phyloP scores from a whole-genome alignment of 2,888 invertebrate genomes.

The Apotomis betuletana region DNA sequence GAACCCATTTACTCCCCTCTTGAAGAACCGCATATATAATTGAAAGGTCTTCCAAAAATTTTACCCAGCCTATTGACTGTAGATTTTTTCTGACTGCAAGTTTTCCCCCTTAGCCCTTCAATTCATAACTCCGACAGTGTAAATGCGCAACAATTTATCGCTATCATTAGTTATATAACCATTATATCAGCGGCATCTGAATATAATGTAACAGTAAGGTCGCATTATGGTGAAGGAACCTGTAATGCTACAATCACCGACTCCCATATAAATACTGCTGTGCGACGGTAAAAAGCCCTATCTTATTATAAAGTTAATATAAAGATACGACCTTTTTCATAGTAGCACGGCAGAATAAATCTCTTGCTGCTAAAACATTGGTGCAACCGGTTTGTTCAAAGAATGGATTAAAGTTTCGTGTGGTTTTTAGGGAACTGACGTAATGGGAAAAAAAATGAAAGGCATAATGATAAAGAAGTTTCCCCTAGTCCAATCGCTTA shows the following conservation, averaged over 20 bases:
- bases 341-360: constrained; percentile 51
- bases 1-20: no score
- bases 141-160: constrained; percentile 15
- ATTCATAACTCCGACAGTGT: constrained; percentile 2
- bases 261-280: constrained; percentile 16
- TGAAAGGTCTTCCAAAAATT: no score
- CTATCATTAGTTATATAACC: constrained; percentile 32
- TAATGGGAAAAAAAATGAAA: no score
- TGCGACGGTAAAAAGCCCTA: no score
- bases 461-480: no score
- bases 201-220: constrained; percentile 56
- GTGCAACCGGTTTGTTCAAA: constrained; percentile 29
- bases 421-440: no score
- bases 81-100: no score
- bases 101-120: not conserved
- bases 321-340: no score
- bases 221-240: constrained; percentile 58
- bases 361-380: constrained; percentile 56
- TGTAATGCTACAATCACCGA: constrained; percentile 54
- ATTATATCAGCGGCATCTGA: constrained; percentile 36
- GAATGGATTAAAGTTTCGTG: not conserved
- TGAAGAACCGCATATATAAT: no score
- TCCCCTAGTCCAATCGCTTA: no score
- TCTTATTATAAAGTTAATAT: no score
- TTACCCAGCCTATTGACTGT: no score